Conservation (phyloP, 2,113 vertebrate species). For the Emydura subglobosa region DNA sequence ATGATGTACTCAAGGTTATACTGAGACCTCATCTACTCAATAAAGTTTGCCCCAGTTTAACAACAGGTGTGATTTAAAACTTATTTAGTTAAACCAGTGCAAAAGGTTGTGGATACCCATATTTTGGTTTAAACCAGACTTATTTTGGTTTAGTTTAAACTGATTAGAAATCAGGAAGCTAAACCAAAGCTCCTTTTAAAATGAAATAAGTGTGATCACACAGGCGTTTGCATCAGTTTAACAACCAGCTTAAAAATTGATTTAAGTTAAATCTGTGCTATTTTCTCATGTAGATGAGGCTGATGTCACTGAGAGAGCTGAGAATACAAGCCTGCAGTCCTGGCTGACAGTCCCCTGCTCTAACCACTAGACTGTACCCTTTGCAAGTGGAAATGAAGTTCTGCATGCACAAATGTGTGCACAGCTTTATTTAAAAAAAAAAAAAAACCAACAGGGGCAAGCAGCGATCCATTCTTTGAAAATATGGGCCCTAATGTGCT, state of each 20-base stretch:
- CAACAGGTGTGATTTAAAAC: background rate
- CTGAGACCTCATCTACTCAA: background rate
- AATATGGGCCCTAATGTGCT: background rate
- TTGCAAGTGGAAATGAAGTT: background rate
- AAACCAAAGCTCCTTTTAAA: background rate
- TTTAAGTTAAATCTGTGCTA: background rate
- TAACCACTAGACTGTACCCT: background rate
- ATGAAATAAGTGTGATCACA: background rate
- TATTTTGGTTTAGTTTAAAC: background rate
- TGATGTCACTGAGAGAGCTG: conserved; percentile 26
- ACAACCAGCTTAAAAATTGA: background rate
- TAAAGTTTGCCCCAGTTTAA: background rate
- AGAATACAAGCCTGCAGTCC: conserved; percentile 39
- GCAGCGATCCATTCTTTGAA: background rate
- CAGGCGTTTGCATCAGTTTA: background rate
- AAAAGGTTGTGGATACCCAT: background rate
- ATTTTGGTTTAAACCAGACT: background rate
- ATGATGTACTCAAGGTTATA: background rate
- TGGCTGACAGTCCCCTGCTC: background rate
- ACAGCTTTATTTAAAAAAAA: background rate
- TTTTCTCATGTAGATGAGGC: conserved; percentile 30
- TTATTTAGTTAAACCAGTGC: background rate
- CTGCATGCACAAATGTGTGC: background rate
- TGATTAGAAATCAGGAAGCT: background rate
- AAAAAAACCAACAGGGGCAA: background rate